Conservation (phyloP, 2,888 invertebrate genomes). For the Drosophila borborema region DNA sequence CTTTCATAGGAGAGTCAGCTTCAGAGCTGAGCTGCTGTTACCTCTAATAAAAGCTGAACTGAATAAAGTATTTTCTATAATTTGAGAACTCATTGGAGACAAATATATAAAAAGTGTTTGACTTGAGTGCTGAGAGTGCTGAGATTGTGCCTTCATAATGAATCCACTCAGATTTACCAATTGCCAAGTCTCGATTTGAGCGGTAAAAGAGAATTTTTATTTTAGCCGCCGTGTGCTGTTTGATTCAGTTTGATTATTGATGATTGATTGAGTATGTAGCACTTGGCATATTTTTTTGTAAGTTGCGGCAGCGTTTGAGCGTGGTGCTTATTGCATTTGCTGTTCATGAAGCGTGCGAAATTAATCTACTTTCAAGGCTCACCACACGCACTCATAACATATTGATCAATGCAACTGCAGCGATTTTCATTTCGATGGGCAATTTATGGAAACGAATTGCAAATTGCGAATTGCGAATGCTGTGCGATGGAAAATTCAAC, state of each 20-base stretch:
- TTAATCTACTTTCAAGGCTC: slow-evolving; percentile 5
- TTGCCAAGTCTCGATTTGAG: no score
- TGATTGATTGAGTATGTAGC: background rate
- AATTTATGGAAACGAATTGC: slow-evolving; percentile 5
- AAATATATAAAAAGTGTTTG: no score
- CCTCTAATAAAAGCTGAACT: no score
- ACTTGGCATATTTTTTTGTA: background rate
- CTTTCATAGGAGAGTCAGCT: no score
- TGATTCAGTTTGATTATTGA: background rate
- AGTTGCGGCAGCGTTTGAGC: background rate
- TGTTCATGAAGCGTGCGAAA: slow-evolving; percentile 1
- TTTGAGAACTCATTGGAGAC: no score
- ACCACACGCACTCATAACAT: slow-evolving; percentile 4
- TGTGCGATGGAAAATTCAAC: background rate
- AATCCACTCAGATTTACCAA: no score
- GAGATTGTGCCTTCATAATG: no score
- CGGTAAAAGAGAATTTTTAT: background rate
- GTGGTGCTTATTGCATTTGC: background rate
- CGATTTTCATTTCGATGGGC: slow-evolving; percentile 11
- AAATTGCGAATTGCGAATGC: slow-evolving; percentile 2
- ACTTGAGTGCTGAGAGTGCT: no score
- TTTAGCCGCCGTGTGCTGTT: background rate
- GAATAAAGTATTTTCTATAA: no score
- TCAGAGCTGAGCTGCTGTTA: no score
- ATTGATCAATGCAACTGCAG: slow-evolving; percentile 14